Evolutionary conservation across 2,797 vertebrate genomes (phyloP).

Genomic region (Sebastes ruberrimus): DNA sequence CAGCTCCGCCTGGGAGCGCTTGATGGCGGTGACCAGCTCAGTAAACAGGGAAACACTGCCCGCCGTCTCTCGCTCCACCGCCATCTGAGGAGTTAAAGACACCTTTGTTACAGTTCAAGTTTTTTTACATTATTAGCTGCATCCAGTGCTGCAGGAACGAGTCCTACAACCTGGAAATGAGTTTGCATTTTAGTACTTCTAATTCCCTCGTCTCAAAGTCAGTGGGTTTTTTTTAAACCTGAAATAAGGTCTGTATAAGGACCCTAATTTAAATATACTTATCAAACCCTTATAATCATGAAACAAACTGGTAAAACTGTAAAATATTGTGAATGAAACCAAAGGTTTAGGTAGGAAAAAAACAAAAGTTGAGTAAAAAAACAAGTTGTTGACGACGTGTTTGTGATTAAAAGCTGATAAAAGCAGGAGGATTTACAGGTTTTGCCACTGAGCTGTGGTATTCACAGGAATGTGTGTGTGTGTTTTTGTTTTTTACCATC

Average conservation of each 20-base stretch:
- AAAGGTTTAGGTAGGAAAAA: too few relatives aligned
- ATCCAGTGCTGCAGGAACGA: too few relatives aligned
- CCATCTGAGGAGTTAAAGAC: conserved; percentile 30
- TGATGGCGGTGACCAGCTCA: conserved; percentile 57
- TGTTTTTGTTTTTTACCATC: conserved; percentile 51
- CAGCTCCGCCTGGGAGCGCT: conserved; percentile 72
- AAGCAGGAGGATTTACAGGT: not conserved
- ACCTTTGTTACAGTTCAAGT: not conserved
- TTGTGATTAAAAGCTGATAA: not conserved
- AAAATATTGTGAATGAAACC: too few relatives aligned
- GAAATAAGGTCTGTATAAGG: too few relatives aligned
- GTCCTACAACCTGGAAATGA: too few relatives aligned
- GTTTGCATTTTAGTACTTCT: too few relatives aligned
- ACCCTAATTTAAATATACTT: not conserved
- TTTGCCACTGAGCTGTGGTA: not conserved
- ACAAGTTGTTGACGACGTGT: not conserved
- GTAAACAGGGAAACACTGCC: conserved; percentile 66
- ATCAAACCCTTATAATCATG: not conserved
- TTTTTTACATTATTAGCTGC: not conserved
- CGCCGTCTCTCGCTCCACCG: conserved; percentile 59
- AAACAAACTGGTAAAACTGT: not conserved
- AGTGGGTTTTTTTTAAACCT: too few relatives aligned
- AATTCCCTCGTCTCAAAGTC: too few relatives aligned
- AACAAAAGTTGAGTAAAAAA: not conserved
- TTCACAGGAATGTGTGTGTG: not conserved